Evolutionary conservation across 1,140 invertebrate genomes (phyloP).

Genomic region (Solenopsis invicta): DNA sequence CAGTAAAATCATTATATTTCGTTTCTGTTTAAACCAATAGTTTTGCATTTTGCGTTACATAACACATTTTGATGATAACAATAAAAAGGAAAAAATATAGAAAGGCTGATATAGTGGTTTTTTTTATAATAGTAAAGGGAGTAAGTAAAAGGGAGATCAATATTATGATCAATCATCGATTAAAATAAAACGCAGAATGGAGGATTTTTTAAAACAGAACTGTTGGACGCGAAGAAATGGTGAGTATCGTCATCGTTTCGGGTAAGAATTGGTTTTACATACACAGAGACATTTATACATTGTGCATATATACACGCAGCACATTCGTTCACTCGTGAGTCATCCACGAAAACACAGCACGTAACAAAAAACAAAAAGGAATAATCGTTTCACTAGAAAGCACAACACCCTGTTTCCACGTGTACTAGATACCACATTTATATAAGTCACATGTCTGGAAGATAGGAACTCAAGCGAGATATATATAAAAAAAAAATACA

Average conservation of each 20-base stretch:
- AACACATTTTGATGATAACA: constrained; percentile 44
- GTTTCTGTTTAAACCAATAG: constrained; percentile 56
- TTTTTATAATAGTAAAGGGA: too few species aligned
- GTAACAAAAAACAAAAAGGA: constrained; percentile 60
- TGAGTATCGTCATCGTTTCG: constrained; percentile 39
- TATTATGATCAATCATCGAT: background rate
- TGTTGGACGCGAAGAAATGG: background rate
- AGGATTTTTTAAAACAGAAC: background rate
- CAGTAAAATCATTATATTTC: constrained; percentile 65
- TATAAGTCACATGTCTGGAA: constrained; percentile 66
- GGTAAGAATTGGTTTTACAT: constrained; percentile 73
- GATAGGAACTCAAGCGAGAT: constrained; percentile 75
- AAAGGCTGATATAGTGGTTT: background rate
- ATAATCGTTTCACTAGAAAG: constrained; percentile 64
- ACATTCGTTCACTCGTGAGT: constrained; percentile 50
- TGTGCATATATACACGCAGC: constrained; percentile 71
- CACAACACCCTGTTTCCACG: constrained; percentile 71
- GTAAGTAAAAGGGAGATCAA: background rate
- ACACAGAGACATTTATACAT: constrained; percentile 77
- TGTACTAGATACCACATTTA: constrained; percentile 77
- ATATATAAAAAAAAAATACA: constrained; percentile 73
- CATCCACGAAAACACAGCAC: constrained; percentile 68
- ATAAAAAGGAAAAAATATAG: background rate
- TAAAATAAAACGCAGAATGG: background rate
- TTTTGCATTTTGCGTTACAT: constrained; percentile 8